Evolutionary conservation across 2,797 vertebrate species (phyloP).

Genomic region (Anabas testudineus): DNA sequence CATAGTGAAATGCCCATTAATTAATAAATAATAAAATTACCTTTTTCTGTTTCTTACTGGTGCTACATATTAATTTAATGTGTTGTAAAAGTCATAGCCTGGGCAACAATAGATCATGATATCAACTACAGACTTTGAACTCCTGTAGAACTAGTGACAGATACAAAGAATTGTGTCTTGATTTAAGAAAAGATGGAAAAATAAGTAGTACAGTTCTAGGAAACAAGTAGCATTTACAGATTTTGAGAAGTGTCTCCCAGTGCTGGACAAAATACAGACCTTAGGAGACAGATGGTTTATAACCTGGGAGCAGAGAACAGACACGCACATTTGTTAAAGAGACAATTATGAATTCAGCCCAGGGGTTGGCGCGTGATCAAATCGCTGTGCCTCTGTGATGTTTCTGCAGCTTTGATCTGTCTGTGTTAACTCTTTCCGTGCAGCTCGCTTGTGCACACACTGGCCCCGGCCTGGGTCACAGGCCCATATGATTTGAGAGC

Average conservation of each 20-base stretch:
- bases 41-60: conserved; percentile 41
- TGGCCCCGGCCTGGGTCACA: conserved; percentile 9
- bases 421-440: conserved; percentile 64
- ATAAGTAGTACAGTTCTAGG: background rate
- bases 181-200: background rate
- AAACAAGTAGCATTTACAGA: conserved; percentile 1
- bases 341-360: conserved; percentile 70
- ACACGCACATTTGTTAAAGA: conserved; percentile 63
- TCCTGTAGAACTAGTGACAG: background rate
- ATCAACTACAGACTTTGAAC: conserved; percentile 5
- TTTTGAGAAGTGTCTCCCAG: conserved; percentile 8
- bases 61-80: conserved; percentile 47
- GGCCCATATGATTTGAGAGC: conserved; percentile 41
- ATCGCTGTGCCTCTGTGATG: conserved; percentile 66
- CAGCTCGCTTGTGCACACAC: conserved; percentile 35
- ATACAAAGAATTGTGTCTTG: background rate
- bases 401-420: conserved; percentile 77
- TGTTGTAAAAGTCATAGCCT: conserved; percentile 48
- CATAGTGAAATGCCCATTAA: no score
- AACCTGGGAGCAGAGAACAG: conserved; percentile 62
- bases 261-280: conserved; percentile 18
- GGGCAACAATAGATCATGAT: background rate
- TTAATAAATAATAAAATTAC: conserved; percentile 73
- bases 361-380: conserved; percentile 64
- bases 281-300: conserved; percentile 47